Evolutionary conservation across 1,140 invertebrate species (phyloP), one percentile per base, ranked within the genome.

Genomic region (Psilanteris sp.): DNA sequence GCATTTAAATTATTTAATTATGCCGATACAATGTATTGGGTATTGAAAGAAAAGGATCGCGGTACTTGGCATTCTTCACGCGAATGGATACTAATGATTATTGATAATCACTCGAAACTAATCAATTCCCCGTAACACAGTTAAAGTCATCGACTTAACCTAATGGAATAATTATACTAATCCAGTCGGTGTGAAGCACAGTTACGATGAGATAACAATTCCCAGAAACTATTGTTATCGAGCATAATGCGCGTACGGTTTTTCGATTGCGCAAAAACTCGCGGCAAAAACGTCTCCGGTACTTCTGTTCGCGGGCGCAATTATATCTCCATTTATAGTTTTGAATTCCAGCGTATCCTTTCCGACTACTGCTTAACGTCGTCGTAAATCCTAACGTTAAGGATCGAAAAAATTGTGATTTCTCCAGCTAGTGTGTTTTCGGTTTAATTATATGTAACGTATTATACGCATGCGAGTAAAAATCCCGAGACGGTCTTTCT

Each of bases 171-270:
- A 62, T 62, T 48, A 41, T 50, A 62, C 44, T 32, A 62, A 62
- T 62, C 31, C 2, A 27, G 7, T 20, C 13, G 22, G 61, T 13
- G 41, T 48, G 39, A 67, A 46, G 31, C 48, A 57, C 48, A 11
- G 10, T 48, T 46, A 57, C 15, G 50, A 55, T 24, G 20, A 54
- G 62, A 68, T 68, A 68, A 68, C 48, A 67, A 67, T 67, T 67
- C 48, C 24, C 20, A 31, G 44, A 31, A 29, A 29, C 1, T 4
- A 9, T 50, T 13, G 24, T 22, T 22, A 50, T 36, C 5, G 29
- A 15, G 15, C 5, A 4, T 1, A 54, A 39, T 6, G 14, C 39
- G 31, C 18, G 20, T 43, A 44, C 18, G 20, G 11, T 0, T 29
- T 26, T 55, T 15, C 50, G 31, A 59, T 37, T n/a, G 9, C 7